phyloP scores from a whole-genome alignment of 2,797 vertebrate genomes.

The Lateolabrax maculatus region DNA sequence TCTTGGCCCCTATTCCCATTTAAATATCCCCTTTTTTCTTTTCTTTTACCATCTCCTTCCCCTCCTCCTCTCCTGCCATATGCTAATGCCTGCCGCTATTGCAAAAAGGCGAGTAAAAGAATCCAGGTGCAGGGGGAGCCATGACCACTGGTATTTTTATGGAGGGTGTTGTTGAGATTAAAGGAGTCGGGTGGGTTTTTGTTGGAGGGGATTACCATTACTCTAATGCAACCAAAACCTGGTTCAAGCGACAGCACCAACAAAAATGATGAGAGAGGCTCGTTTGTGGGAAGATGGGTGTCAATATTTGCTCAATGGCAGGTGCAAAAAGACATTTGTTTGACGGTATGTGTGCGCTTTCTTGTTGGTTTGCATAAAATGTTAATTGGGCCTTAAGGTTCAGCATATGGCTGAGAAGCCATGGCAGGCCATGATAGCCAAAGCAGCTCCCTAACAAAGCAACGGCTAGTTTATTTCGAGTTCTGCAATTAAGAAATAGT shows the following conservation, averaged over 20 bases:
- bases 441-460: conserved; percentile 27
- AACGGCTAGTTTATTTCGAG: not conserved
- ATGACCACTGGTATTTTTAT: conserved; percentile 85
- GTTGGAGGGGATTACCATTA: conserved; percentile 88
- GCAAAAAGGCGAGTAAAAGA: conserved; percentile 84
- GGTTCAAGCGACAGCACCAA: conserved; percentile 76
- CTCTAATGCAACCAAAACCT: conserved; percentile 79
- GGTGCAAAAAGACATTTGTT: conserved; percentile 79
- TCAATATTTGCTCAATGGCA: conserved; percentile 87
- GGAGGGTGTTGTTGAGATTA: conserved; percentile 73
- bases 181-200: conserved; percentile 85
- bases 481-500: conserved; percentile 5
- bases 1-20: conserved; percentile 94
- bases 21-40: conserved; percentile 91
- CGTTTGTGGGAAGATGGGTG: conserved; percentile 77
- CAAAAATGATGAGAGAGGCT: conserved; percentile 60
- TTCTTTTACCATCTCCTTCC: conserved; percentile 84
- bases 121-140: conserved; percentile 90
- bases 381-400: conserved; percentile 34
- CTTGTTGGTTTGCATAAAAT: conserved; percentile 60
- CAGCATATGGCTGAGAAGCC: conserved; percentile 64
- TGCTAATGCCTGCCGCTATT: conserved; percentile 90
- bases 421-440: conserved; percentile 68
- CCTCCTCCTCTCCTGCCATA: conserved; percentile 89
- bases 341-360: conserved; percentile 49